A percentile compares a stretch with the other conserved stretches of the same genome.
phyloP scores from a whole-genome alignment of 2,113 vertebrate species.

The Psephotus haematonotus region DNA sequence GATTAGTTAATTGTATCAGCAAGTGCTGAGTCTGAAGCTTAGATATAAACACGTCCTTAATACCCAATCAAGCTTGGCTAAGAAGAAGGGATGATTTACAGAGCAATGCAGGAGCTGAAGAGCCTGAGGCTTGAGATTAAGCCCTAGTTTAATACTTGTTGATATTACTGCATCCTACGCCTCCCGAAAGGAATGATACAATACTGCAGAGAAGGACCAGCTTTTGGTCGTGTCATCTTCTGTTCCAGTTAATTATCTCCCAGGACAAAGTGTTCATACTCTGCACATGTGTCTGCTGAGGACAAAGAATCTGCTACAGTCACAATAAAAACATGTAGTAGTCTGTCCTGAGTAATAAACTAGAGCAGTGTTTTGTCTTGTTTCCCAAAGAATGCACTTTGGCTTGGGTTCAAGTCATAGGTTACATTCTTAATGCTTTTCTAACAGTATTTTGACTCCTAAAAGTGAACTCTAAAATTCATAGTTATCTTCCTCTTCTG shows the following conservation, averaged over 20 bases:
- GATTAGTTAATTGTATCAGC: constrained; percentile 24
- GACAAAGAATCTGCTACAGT: neutral
- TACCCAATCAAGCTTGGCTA: neutral
- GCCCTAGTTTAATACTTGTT: neutral
- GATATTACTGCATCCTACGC: neutral
- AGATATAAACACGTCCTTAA: constrained; percentile 1
- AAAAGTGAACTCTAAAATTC: neutral
- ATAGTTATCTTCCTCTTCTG: neutral
- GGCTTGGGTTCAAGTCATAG: neutral
- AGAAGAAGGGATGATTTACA: constrained; percentile 38
- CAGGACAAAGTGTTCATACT: accelerated
- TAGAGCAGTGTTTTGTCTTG: neutral
- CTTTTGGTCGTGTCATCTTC: neutral
- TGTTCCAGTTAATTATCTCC: neutral
- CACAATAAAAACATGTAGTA: neutral
- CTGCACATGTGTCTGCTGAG: neutral
- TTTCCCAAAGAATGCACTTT: neutral
- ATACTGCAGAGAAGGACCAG: neutral
- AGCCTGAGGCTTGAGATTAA: constrained; percentile 31
- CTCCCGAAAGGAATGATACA: neutral
- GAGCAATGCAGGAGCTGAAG: neutral
- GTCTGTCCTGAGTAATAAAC: neutral
- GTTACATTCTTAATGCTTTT: neutral
- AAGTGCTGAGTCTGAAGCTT: constrained; percentile 23
- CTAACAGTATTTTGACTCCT: neutral